Base-by-base conservation (phyloP, 2,888 invertebrate species). In the Andrena marginata region DNA sequence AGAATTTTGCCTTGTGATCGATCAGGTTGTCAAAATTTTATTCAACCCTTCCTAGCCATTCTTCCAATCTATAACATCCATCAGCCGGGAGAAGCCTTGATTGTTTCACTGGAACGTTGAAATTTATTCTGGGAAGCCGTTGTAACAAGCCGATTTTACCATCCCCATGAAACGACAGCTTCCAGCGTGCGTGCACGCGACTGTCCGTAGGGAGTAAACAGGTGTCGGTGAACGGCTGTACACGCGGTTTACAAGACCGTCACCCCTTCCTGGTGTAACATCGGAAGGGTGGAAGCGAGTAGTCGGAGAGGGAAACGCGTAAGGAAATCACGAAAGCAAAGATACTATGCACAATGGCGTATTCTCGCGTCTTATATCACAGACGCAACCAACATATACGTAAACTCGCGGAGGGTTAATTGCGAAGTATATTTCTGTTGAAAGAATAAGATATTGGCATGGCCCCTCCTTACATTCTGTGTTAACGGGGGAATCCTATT, bases 181-280 rank as follows among this genome's bases (percentile, higher is more conserved):
- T 71, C 72, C 79, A 80, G 63, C 72, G 63, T 79, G 85, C 85
- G 77, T 83, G 87, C 77, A 85, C 82, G 71, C 85, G 82, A 80
- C 74, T 69, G 84, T 85, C 87, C 87, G 84, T 80, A 87, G 87
- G 87, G 87, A 87, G 85, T 87, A 87, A 87, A 87, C 87, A 87
- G 87, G 87, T 87, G 87, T 87, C 85, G 84, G 84, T 80, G 76
- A 78, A 82, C 82, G 84, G 71, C 59, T 76, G 85, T 87, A 87
- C 84, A 87, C 84, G 84, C 76, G 80, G 85, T 87, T 87, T 87
- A 87, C 87, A 85, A 84, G 85, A 81, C 84, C 80, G 82, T 84
- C 83, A 87, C 76, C 87, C 87, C 87, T 85, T 75, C 77, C 85
- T 77, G 72, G 72, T 76, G 83, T 65, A 83, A 81, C 79, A 84